Evolutionary conservation across 1,140 invertebrate genomes (phyloP).

Genomic region (Goniozus legneri): DNA sequence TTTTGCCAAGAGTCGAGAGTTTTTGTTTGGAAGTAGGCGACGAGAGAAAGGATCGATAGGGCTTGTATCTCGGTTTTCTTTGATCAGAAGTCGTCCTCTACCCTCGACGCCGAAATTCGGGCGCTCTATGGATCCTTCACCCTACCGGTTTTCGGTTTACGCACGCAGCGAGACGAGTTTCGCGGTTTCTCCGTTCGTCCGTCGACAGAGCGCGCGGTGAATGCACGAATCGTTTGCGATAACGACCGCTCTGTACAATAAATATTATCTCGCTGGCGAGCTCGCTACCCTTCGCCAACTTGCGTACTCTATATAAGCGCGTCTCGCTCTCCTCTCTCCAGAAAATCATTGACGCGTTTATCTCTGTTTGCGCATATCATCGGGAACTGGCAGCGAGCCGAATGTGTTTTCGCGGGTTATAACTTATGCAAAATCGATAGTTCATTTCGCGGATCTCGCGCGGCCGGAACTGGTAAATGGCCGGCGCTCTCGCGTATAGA

Average conservation of each 20-base stretch:
- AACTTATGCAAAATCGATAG: constrained; percentile 21
- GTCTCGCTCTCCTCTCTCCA: not conserved
- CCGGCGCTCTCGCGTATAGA: too few species aligned
- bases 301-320: not conserved
- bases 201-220: constrained; percentile 3
- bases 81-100: too few species aligned
- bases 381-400: constrained; percentile 6
- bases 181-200: constrained; percentile 12
- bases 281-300: not conserved
- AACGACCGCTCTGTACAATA: constrained; percentile 14
- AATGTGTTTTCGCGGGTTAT: constrained; percentile 2
- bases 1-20: too few species aligned
- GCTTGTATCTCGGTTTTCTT: too few species aligned
- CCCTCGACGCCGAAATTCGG: constrained; percentile 5
- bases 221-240: constrained; percentile 13
- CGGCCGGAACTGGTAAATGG: constrained; percentile 7
- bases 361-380: constrained; percentile 15
- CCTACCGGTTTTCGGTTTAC: constrained; percentile 11
- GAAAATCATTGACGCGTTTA: constrained; percentile 8
- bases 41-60: too few species aligned
- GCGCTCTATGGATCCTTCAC: constrained; percentile 9
- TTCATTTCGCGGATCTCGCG: constrained; percentile 14
- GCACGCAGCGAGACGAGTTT: constrained; percentile 5
- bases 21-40: too few species aligned
- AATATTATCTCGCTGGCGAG: constrained; percentile 12